Conservation (phyloP, 2,888 invertebrate genomes). For the Drepanosiphum platanoidis region DNA sequence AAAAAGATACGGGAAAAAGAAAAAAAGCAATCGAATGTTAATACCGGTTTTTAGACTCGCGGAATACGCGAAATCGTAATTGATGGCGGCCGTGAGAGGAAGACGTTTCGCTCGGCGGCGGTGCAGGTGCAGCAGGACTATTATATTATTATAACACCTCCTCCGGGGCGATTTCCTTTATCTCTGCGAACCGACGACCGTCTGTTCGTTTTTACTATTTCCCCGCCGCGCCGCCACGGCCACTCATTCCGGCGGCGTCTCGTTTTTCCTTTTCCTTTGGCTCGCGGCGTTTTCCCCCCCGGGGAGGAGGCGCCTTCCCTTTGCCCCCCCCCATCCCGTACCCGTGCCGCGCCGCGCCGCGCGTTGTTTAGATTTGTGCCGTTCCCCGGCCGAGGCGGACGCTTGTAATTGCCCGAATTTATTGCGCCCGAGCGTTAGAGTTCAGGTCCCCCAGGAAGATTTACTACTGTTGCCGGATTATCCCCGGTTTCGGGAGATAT, state of each 20-base stretch:
- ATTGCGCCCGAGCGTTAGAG: slow-evolving; percentile 54
- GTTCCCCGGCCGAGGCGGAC: slow-evolving; percentile 16
- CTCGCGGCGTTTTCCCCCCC: background rate
- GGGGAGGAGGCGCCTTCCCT: too few relatives aligned
- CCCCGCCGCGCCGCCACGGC: background rate
- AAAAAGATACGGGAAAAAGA: too few relatives aligned
- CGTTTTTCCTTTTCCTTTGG: slow-evolving; percentile 11
- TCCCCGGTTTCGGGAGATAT: slow-evolving; percentile 53
- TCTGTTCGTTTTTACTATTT: slow-evolving; percentile 26
- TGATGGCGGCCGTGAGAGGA: slow-evolving; percentile 45
- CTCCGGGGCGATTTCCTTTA: slow-evolving; percentile 44
- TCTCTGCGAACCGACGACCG: slow-evolving; percentile 30
- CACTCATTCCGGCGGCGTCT: slow-evolving; percentile 24
- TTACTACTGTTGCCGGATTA: slow-evolving; percentile 55
- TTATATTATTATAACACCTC: too few relatives aligned
- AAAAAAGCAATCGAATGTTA: slow-evolving; percentile 42
- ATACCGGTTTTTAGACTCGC: slow-evolving; percentile 3
- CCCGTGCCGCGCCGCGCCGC: too few relatives aligned
- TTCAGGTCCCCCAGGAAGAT: slow-evolving; percentile 55
- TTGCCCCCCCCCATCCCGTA: too few relatives aligned
- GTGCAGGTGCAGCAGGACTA: background rate
- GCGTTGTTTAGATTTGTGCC: slow-evolving; percentile 38
- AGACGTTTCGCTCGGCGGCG: background rate
- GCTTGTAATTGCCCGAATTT: slow-evolving; percentile 56
- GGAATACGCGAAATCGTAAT: slow-evolving; percentile 48